Conservation (phyloP, 2,888 invertebrate genomes). For the Steinernema scapterisci region DNA sequence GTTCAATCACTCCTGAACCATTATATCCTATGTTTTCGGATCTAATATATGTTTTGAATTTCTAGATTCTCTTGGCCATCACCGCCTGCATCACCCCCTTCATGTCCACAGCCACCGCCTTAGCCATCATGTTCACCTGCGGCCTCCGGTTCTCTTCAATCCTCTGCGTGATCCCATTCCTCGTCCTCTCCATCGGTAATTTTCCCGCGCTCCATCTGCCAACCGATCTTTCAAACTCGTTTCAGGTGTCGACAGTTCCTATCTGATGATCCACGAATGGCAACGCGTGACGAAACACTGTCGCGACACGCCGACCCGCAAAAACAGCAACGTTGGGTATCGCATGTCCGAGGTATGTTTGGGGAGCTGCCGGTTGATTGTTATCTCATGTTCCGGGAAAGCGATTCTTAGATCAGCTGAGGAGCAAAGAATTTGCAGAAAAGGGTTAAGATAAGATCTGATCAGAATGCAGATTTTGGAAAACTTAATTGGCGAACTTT, state of each 20-base stretch:
- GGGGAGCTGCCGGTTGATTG: neutral
- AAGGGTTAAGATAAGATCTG: too few species aligned
- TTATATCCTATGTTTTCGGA: neutral
- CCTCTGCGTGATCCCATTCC: slow-evolving; percentile 63
- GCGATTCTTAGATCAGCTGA: neutral
- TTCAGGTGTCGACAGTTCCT: slow-evolving; percentile 59
- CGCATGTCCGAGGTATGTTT: slow-evolving; percentile 54
- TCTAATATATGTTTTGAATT: slow-evolving; percentile 11
- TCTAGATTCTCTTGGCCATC: slow-evolving; percentile 59
- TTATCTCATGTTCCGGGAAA: neutral
- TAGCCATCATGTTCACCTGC: slow-evolving; percentile 60
- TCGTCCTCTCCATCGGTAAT: slow-evolving; percentile 58
- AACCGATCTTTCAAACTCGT: neutral
- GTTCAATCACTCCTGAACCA: too few species aligned
- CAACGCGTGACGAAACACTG: slow-evolving; percentile 64
- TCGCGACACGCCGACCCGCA: slow-evolving; percentile 55
- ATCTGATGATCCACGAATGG: slow-evolving; percentile 66
- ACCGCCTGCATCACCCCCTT: slow-evolving; percentile 62
- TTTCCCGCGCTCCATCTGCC: neutral
- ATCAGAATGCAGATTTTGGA: too few species aligned
- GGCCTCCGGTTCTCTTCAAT: slow-evolving; percentile 63
- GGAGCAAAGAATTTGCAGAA: too few species aligned
- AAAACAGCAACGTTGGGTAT: slow-evolving; percentile 58
- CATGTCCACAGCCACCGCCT: slow-evolving; percentile 59
- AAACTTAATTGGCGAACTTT: too few species aligned